A percentile compares a stretch with the other conserved stretches of the same genome.
Conservation (phyloP, 2,888 invertebrate species). For the Euplagia quadripunctaria region DNA sequence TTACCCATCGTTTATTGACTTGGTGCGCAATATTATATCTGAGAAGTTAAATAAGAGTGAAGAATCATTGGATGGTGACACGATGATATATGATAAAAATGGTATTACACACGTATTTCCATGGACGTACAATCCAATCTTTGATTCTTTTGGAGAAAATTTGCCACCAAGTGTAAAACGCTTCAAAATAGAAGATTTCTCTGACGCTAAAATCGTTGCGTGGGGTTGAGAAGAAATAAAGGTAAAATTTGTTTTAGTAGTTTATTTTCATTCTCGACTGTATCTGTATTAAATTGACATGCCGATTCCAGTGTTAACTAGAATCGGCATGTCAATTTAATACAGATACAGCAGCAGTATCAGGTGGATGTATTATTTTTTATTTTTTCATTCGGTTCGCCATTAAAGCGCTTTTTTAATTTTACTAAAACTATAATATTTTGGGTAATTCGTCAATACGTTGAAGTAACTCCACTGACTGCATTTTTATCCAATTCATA, state of each 20-base stretch:
- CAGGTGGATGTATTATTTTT: too few species aligned
- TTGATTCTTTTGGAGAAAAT: constrained; percentile 78
- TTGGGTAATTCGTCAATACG: too few species aligned
- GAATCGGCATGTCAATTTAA: too few species aligned
- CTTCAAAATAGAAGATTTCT: constrained; percentile 85
- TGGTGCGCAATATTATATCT: constrained; percentile 69
- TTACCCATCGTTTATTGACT: constrained; percentile 71
- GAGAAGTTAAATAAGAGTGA: constrained; percentile 57
- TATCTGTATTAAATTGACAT: too few species aligned
- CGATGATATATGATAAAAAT: constrained; percentile 68
- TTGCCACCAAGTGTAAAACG: constrained; percentile 89
- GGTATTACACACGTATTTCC: constrained; percentile 79
- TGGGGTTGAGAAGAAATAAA: constrained; percentile 83
- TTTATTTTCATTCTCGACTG: neutral
- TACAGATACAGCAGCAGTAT: too few species aligned
- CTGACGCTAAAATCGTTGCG: constrained; percentile 77
- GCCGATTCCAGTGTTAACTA: too few species aligned
- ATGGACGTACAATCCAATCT: constrained; percentile 85
- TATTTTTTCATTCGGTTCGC: too few species aligned
- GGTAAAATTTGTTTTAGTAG: neutral
- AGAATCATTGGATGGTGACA: constrained; percentile 51
- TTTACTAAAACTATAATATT: too few species aligned
- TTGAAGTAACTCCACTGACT: too few species aligned
- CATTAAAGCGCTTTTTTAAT: too few species aligned
- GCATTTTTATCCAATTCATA: too few species aligned